These are phyloP conservation scores for Drosophila robusta DNA, from an alignment of 2,888 invertebrate species.

Conservation along the genomic window DNA sequence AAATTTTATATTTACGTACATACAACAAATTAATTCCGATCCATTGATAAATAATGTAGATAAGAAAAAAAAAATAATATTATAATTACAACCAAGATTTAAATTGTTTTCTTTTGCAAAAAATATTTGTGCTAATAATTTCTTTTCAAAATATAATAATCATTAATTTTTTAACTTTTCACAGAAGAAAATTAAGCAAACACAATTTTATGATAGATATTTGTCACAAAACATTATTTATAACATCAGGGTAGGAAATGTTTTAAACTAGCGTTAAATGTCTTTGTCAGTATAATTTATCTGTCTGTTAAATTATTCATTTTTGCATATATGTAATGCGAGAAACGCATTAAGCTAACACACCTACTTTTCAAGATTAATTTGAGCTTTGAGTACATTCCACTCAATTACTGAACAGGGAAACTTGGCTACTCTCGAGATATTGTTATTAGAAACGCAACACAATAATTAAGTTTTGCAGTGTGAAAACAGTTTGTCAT, in stretches of 20 bases:
- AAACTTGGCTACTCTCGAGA: neutral
- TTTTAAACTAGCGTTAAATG: neutral
- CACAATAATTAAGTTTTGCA: neutral
- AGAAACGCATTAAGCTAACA: conserved; percentile 3
- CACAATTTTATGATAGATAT: too few species aligned
- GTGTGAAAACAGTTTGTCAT: conserved; percentile 4
- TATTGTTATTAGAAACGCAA: conserved; percentile 5
- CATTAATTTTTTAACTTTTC: too few species aligned
- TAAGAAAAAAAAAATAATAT: too few species aligned
- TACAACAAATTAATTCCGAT: neutral
- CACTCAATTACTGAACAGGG: neutral
- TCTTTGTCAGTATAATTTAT: neutral
- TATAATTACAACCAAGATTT: too few species aligned
- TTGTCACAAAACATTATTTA: neutral
- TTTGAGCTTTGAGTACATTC: neutral
- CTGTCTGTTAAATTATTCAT: neutral
- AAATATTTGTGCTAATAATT: too few species aligned
- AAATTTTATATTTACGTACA: neutral
- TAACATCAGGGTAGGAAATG: neutral
- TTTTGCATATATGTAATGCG: neutral
- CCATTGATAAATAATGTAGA: too few species aligned
- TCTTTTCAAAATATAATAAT: too few species aligned
- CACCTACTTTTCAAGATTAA: conserved; percentile 1
- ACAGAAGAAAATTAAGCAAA: too few species aligned
- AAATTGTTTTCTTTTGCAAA: too few species aligned